These are phyloP conservation scores for Polydrusus tereticollis DNA, from an alignment of 2,888 invertebrate species.

Conservation along the genomic window DNA sequence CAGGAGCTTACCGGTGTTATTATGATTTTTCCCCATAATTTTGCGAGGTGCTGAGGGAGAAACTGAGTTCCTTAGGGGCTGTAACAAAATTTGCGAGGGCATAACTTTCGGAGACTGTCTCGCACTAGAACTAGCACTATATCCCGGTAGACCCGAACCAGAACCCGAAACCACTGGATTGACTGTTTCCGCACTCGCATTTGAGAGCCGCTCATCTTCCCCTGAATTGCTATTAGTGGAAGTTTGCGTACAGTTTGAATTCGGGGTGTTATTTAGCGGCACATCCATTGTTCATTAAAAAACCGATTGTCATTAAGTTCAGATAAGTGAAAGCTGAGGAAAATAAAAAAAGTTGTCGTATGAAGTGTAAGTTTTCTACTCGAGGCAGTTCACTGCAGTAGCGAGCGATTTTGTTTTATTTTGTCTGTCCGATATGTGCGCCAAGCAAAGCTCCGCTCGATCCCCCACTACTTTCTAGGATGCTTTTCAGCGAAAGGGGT, in stretches of 20 bases:
- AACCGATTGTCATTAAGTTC: slow-evolving; percentile 4
- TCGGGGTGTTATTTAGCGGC: slow-evolving; percentile 25
- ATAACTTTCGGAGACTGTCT: slow-evolving; percentile 59
- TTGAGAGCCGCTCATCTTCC: slow-evolving; percentile 49
- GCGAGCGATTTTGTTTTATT: slow-evolving; percentile 64
- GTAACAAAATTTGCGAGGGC: slow-evolving; percentile 56
- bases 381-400: slow-evolving; percentile 59
- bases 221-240: slow-evolving; percentile 44
- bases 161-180: slow-evolving; percentile 48
- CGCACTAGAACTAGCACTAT: slow-evolving; percentile 54
- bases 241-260: slow-evolving; percentile 55
- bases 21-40: slow-evolving; percentile 75
- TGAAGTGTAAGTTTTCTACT: slow-evolving; percentile 46
- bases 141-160: slow-evolving; percentile 39
- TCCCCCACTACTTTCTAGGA: slow-evolving; percentile 49
- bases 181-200: slow-evolving; percentile 51
- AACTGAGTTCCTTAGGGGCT: slow-evolving; percentile 68
- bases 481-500: slow-evolving; percentile 44
- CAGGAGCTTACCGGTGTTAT: slow-evolving; percentile 73
- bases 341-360: slow-evolving; percentile 35
- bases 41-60: slow-evolving; percentile 72
- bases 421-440: slow-evolving; percentile 55
- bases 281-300: slow-evolving; percentile 38
- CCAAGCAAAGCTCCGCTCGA: slow-evolving; percentile 44
- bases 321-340: slow-evolving; percentile 7